These are phyloP conservation scores for Sarcophilus harrisii DNA, from an alignment of 2,797 vertebrate genomes.

Conservation along the genomic window DNA sequence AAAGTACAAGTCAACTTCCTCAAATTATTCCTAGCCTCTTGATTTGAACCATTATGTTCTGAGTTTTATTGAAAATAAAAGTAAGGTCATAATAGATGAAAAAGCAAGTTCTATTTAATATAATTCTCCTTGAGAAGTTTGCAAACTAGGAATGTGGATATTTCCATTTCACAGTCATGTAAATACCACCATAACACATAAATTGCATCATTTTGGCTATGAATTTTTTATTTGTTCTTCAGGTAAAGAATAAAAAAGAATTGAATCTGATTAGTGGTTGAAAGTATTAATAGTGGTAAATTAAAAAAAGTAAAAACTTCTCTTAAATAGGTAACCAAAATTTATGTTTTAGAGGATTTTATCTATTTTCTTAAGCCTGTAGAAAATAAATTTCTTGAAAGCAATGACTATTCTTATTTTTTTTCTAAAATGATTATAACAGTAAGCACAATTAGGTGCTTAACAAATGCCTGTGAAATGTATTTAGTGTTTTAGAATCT, in stretches of 20 bases:
- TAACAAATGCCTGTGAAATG: neutral
- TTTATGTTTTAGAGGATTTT: conserved; percentile 13
- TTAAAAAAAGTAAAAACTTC: conserved; percentile 22
- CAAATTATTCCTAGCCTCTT: neutral
- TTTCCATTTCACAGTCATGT: neutral
- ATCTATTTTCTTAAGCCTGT: neutral
- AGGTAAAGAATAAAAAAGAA: neutral
- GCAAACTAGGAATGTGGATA: neutral
- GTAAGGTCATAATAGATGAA: neutral
- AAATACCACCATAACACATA: neutral
- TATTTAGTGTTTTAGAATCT: neutral
- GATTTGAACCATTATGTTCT: conserved; percentile 10
- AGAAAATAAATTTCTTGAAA: neutral
- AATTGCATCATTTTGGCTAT: conserved; percentile 42
- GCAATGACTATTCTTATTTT: neutral
- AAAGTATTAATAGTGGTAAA: conserved; percentile 37
- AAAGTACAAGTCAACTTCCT: conserved; percentile 32
- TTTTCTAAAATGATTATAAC: neutral
- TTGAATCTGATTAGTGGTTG: neutral
- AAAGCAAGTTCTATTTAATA: neutral
- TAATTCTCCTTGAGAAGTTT: conserved; percentile 36
- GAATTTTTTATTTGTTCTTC: conserved; percentile 31
- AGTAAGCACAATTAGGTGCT: neutral
- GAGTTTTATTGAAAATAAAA: neutral
- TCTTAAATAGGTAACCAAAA: conserved; percentile 11